Conservation (phyloP, 2,888 invertebrate species). For the Drosophila acutilabella region DNA sequence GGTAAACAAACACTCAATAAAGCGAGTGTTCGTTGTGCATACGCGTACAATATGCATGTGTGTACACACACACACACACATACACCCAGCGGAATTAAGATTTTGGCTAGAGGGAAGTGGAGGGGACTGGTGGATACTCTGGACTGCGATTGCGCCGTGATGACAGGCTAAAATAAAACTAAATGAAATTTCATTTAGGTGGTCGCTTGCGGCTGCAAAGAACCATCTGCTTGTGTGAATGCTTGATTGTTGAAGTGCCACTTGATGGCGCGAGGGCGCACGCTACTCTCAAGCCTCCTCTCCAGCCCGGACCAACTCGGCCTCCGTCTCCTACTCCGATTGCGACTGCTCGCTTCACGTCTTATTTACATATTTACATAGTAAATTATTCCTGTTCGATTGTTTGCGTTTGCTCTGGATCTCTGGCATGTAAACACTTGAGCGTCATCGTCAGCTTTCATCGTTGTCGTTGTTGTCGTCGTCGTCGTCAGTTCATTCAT, state of each 20-base stretch:
- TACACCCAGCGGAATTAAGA: conserved; percentile 39
- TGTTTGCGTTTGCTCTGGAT: conserved; percentile 79
- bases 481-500: conserved; percentile 70
- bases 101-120: neutral
- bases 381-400: conserved; percentile 82
- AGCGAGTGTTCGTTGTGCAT: conserved; percentile 79
- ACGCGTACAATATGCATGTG: conserved; percentile 31
- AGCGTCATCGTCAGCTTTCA: conserved; percentile 74
- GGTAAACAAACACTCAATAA: conserved; percentile 79
- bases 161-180: conserved; percentile 73
- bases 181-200: conserved; percentile 79
- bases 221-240: conserved; percentile 79
- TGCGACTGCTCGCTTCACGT: conserved; percentile 47
- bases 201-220: conserved; percentile 64
- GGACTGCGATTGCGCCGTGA: conserved; percentile 70
- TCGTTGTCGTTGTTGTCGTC: conserved; percentile 56
- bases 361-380: conserved; percentile 81
- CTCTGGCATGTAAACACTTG: conserved; percentile 76
- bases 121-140: neutral
- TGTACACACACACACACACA: conserved; percentile 13
- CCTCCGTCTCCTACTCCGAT: conserved; percentile 1
- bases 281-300: conserved; percentile 65
- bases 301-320: neutral
- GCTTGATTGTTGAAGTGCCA: conserved; percentile 81
- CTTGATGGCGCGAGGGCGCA: conserved; percentile 77